Base-by-base conservation (phyloP, 1,140 invertebrate species). In the Brachionus sp. region DNA sequence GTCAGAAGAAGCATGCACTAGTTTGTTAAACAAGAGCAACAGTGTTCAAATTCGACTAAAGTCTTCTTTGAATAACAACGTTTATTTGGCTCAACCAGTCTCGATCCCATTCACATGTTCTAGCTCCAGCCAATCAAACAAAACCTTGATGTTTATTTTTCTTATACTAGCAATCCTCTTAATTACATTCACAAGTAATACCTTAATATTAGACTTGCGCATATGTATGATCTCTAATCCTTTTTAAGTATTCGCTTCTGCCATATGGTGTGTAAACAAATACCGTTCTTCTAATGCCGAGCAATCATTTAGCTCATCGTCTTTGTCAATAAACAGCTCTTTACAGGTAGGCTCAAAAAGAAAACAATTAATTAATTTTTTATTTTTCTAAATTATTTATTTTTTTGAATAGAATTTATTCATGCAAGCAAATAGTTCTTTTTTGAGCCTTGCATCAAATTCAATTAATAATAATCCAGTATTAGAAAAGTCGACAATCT, bases 241-340 rank as follows among this genome's bases (percentile, higher is more conserved):
- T 16, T 53, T 46, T 13, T 46, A 46, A 46, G 44, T 46, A 46
- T 46, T 46, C 44, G 44, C 44, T 13, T 12, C 44, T 46, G 3
- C 3, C 12, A 46, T 46, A 3, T 46, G 44, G 7, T 46, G 44
- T 46, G 35, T 70, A 19, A 70, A 70, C 66, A 70, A 70, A 70
- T 42, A 44, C 37, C 66, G 66, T 39, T 70, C 66, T 19, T 37
- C 29, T 37, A 70, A 13, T 9, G 16, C 5, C 1, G 6, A 37
- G 10, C 66, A 35, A 16, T 70, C 66, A 16, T 19, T 39, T 37
- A 35, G 6, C 33, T 70, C 66, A 37, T 39, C 35, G 5, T 35
- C 35, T 37, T 6, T 70, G 35, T 70, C 66, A 70, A 70, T 70
- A 70, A 70, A 70, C 66, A 70, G 66, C 35, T 70, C 66, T 70